A percentile compares a stretch with the other conserved stretches of the same genome.
Evolutionary conservation across 1,140 invertebrate genomes (phyloP).

Genomic region (Drosophila dunni): DNA sequence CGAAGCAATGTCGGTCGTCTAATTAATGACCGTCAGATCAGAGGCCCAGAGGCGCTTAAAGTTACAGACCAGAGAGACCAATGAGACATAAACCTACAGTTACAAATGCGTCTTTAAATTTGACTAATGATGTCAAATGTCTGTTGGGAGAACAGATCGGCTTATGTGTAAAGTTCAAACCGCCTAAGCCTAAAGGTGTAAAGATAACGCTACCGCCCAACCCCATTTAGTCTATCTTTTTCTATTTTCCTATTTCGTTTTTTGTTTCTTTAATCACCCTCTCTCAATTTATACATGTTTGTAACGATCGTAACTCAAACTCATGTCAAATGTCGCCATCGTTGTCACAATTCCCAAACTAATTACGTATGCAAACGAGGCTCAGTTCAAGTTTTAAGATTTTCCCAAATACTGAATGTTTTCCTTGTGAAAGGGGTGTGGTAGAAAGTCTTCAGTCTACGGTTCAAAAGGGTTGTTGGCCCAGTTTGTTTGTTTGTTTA

Average conservation of each 20-base stretch:
- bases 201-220: slow-evolving; percentile 29
- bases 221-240: background rate
- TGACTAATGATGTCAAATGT: slow-evolving; percentile 80
- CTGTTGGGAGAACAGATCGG: slow-evolving; percentile 53
- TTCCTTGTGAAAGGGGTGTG: background rate
- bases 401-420: slow-evolving; percentile 33
- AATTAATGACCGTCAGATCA: slow-evolving; percentile 71
- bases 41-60: slow-evolving; percentile 54
- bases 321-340: slow-evolving; percentile 81
- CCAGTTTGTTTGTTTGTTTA: slow-evolving; percentile 65
- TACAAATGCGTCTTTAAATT: slow-evolving; percentile 79
- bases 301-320: slow-evolving; percentile 74
- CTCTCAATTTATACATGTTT: slow-evolving; percentile 21
- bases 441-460: slow-evolving; percentile 45
- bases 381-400: slow-evolving; percentile 36
- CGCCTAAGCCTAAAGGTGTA: slow-evolving; percentile 51
- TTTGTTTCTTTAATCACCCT: background rate
- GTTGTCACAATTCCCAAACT: slow-evolving; percentile 78
- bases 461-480: slow-evolving; percentile 55
- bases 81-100: slow-evolving; percentile 40
- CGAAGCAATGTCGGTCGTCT: slow-evolving; percentile 35
- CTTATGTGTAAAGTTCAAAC: slow-evolving; percentile 81
- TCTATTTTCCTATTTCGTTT: background rate
- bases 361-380: slow-evolving; percentile 82
- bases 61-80: slow-evolving; percentile 36